Evolutionary conservation across 2,888 invertebrate genomes (phyloP).

Genomic region (Podabrus alpinus): DNA sequence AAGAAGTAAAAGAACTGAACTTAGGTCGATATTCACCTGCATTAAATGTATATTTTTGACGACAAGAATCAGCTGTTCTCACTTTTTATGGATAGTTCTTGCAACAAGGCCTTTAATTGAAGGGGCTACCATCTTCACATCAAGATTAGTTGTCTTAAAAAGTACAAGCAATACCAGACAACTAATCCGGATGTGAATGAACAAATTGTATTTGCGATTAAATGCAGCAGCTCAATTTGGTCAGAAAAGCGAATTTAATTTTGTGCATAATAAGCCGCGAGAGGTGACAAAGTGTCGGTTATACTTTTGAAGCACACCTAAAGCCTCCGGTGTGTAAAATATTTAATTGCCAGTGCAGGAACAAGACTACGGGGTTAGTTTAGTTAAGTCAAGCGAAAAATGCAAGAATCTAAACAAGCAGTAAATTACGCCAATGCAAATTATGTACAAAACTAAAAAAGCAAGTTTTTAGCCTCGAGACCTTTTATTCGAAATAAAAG

Average conservation of each 20-base stretch:
- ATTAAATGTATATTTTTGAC: no score
- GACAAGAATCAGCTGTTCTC: no score
- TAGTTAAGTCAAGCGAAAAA: neutral
- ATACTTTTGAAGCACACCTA: neutral
- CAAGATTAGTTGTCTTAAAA: no score
- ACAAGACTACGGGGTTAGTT: neutral
- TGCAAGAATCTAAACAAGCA: constrained; percentile 17
- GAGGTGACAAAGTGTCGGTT: neutral
- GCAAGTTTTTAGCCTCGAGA: neutral
- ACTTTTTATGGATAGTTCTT: no score
- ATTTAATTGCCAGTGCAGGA: neutral
- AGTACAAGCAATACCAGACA: no score
- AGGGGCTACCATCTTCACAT: no score
- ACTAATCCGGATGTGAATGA: no score
- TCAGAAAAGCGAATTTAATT: neutral
- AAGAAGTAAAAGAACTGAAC: no score
- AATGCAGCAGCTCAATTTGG: neutral
- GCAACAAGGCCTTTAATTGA: no score
- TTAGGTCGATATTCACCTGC: no score
- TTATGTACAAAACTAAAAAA: neutral
- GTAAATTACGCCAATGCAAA: constrained; percentile 20
- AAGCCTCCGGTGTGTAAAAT: neutral
- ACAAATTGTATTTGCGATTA: no score
- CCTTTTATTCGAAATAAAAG: neutral
- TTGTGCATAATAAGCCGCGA: neutral